Conservation (phyloP, 2,113 vertebrate genomes). For the Limanda limanda region DNA sequence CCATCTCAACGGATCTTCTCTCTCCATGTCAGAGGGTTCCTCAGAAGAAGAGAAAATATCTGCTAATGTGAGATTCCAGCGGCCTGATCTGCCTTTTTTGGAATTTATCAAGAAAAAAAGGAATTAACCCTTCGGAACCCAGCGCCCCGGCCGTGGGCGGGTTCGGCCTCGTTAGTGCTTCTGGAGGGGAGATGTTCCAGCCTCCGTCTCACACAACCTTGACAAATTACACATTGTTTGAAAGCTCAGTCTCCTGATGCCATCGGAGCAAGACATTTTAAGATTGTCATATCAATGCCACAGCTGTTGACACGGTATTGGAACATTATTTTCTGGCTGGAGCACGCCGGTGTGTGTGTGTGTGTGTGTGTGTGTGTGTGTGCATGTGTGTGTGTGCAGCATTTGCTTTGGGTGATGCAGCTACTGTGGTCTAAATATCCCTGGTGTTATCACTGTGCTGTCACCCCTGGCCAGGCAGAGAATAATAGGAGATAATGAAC, state of each 20-base stretch:
- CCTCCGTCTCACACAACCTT: background rate
- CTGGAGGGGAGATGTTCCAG: background rate
- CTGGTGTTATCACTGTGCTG: constrained; percentile 73
- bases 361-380: background rate
- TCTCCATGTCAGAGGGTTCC: background rate
- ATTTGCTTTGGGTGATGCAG: constrained; percentile 65
- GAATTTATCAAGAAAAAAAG: background rate
- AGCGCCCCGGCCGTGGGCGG: background rate
- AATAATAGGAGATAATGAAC: constrained; percentile 81
- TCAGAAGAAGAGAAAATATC: background rate
- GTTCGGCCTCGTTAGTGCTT: background rate
- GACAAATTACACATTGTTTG: background rate
- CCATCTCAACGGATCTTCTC: constrained; percentile 1
- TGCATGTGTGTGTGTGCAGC: background rate
- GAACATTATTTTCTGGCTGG: background rate
- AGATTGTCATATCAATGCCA: background rate
- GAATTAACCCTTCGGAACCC: background rate
- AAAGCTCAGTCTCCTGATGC: background rate
- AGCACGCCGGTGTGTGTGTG: background rate
- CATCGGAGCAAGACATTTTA: background rate
- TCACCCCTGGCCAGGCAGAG: constrained; percentile 85
- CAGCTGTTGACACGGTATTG: background rate
- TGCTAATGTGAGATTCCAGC: background rate
- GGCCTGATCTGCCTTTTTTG: background rate
- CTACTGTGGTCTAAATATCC: constrained; percentile 65